These are phyloP conservation scores for Drosophila fungiperda DNA, from an alignment of 2,888 invertebrate genomes.

Conservation along the genomic window DNA sequence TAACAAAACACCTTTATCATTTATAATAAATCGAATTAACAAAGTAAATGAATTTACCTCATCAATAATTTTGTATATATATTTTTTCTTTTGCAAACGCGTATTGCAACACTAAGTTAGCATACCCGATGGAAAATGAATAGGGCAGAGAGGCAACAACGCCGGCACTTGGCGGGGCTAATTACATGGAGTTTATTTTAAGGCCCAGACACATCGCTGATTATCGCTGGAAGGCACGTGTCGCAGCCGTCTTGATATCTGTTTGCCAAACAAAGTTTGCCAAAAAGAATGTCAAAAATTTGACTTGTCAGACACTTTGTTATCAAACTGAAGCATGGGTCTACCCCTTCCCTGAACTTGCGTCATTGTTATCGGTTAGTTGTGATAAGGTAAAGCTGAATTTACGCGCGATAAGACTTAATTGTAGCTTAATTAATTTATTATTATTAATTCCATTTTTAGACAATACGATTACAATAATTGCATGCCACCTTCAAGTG, in stretches of 20 bases:
- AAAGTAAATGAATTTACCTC: not conserved
- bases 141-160: slow-evolving; percentile 11
- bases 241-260: slow-evolving; percentile 40
- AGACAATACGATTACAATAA: not conserved
- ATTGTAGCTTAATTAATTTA: too few species aligned
- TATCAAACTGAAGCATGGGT: slow-evolving; percentile 48
- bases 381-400: slow-evolving; percentile 27
- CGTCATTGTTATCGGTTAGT: not conserved
- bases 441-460: too few species aligned
- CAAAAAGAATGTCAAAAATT: slow-evolving; percentile 59
- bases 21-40: not conserved
- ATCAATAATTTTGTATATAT: not conserved
- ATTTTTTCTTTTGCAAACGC: not conserved
- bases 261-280: slow-evolving; percentile 53
- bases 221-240: slow-evolving; percentile 77
- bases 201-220: slow-evolving; percentile 77
- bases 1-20: not conserved
- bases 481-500: not conserved
- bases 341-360: not conserved
- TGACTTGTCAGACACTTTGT: slow-evolving; percentile 58
- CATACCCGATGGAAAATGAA: not conserved
- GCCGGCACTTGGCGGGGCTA: slow-evolving; percentile 71
- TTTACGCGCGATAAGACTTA: too few species aligned
- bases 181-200: slow-evolving; percentile 81
- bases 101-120: not conserved